Evolutionary conservation across 2,888 invertebrate species (phyloP).

Genomic region (Sinohyriopsis cumingii): DNA sequence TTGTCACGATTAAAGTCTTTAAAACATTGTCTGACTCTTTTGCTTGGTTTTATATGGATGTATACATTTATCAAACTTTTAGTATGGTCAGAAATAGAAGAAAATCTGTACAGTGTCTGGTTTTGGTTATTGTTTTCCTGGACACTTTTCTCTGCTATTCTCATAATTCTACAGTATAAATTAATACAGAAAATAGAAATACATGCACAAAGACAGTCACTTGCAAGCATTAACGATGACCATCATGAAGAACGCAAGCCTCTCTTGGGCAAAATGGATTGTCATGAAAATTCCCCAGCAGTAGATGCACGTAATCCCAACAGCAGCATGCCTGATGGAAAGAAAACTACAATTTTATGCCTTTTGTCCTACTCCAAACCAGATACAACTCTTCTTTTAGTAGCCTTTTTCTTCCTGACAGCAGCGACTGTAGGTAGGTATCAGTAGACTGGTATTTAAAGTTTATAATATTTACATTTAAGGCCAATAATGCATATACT

Average conservation of each 20-base stretch:
- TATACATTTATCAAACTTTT: constrained; percentile 51
- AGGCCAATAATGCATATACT: no score
- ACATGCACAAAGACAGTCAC: not conserved
- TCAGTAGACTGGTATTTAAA: not conserved
- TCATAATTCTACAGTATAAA: constrained; percentile 37
- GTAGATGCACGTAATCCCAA: no score
- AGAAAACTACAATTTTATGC: constrained; percentile 31
- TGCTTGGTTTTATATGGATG: constrained; percentile 31
- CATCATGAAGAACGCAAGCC: no score
- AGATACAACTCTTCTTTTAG: constrained; percentile 42
- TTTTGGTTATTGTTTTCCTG: constrained; percentile 52
- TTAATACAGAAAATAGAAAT: constrained; percentile 31
- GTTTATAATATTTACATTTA: no score
- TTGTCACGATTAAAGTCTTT: constrained; percentile 29
- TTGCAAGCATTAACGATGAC: not conserved
- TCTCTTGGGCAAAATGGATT: no score
- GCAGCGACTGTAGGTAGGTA: constrained; percentile 49
- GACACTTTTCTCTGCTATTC: constrained; percentile 33
- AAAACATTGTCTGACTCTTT: constrained; percentile 11
- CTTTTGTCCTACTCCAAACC: constrained; percentile 51
- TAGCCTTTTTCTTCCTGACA: constrained; percentile 47
- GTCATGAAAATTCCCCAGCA: no score
- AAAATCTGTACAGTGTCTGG: constrained; percentile 37
- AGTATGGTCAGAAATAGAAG: constrained; percentile 37
- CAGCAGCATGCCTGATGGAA: no score